Base-by-base conservation (phyloP, 1,140 invertebrate species). In the Idris sp. region DNA sequence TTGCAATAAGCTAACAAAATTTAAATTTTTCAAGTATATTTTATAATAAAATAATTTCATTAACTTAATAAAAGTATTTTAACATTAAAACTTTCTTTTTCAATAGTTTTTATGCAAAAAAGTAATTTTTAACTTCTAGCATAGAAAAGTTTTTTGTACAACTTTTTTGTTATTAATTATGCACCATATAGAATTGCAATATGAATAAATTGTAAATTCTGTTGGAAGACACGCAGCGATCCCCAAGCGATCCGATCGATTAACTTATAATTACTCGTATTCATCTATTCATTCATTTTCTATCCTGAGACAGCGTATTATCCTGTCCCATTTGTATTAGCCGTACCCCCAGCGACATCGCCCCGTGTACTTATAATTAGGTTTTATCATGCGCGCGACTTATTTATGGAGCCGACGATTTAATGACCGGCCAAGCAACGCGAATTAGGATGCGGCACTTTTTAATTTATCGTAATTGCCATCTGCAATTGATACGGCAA, bases 231-330 rank as follows among this genome's bases (percentile, higher is more conserved):
- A 35, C 28, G 54, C 3, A 53, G 58, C 58, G 49, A 74, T 49
- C 67, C 61, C 53, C 53, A 11, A 54, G 75, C 80, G 77, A 79
- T 62, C 73, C 61, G 65, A 76, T 80, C 77, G 77, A 81, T 81
- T 79, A 80, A 74, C 73, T 74, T 80, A 36, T 65, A 77, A 74
- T 77, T 71, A 77, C 58, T 54, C 43, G 58, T 65, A 72, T 74
- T 69, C 67, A 69, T 73, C 62, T 68, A 54, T 69, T 35, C 40
- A 74, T 75, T 78, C 58, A 44, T 64, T n/a, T n/a, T n/a, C 44
- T 58, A 48, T 40, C 8, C 38, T n/a, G 43, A 46, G 51, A 38
- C 58, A 41, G 9, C 26, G 51, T 14, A 68, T 68, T 68, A 72
- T 72, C 49, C 33, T 49, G 61, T 59, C 54, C 44, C 40, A 41